These are phyloP conservation scores for Cyclophora albipunctata DNA, from an alignment of 2,888 invertebrate species.

Conservation along the genomic window DNA sequence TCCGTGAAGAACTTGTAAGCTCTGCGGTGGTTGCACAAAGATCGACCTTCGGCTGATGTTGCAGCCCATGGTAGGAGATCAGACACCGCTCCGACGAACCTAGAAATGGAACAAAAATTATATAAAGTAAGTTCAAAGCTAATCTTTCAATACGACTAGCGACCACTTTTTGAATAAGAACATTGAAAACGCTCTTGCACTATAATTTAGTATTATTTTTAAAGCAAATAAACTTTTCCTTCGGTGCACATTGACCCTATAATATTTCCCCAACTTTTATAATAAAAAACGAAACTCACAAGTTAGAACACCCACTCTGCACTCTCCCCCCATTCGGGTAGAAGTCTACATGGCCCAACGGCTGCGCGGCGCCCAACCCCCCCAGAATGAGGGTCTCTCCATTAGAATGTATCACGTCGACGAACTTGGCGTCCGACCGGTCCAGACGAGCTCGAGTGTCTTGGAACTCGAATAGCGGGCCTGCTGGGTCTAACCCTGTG, in stretches of 20 bases:
- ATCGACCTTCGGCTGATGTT: conserved; percentile 82
- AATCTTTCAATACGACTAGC: no score
- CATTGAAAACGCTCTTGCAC: no score
- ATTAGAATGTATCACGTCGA: conserved; percentile 95
- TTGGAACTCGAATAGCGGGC: conserved; percentile 93
- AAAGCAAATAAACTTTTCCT: no score
- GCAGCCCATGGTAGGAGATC: conserved; percentile 89
- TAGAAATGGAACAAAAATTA: conserved; percentile 15
- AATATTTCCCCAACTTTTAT: no score
- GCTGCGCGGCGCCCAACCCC: conserved; percentile 91
- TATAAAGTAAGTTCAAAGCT: background rate
- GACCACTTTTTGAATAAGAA: no score
- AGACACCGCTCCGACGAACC: conserved; percentile 91
- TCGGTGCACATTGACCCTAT: no score
- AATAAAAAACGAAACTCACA: conserved; percentile 47
- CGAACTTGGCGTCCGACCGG: conserved; percentile 88
- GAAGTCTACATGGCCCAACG: conserved; percentile 94
- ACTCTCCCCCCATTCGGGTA: conserved; percentile 94
- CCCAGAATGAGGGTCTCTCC: conserved; percentile 94
- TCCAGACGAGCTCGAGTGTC: conserved; percentile 89
- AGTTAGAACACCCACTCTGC: conserved; percentile 93
- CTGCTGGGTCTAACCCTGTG: conserved; percentile 90
- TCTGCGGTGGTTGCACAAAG: conserved; percentile 93
- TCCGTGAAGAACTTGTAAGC: conserved; percentile 97
- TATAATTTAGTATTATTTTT: no score